Conservation (phyloP, 2,888 invertebrate genomes). For the Altica lythri region DNA sequence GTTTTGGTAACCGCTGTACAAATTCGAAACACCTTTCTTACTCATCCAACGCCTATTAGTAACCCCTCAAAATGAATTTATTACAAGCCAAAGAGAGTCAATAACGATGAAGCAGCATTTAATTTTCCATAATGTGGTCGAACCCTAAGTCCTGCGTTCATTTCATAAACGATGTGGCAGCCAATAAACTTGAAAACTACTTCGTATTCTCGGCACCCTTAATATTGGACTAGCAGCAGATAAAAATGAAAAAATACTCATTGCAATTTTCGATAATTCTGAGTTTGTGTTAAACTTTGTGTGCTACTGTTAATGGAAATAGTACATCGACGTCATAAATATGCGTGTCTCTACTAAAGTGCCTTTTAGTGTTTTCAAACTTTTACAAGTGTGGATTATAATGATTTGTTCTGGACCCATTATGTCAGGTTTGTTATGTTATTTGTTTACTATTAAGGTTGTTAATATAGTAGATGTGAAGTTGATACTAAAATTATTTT, state of each 20-base stretch:
- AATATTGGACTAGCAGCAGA: too few species aligned
- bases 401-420: slow-evolving; percentile 38
- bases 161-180: slow-evolving; percentile 31
- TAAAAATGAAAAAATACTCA: too few species aligned
- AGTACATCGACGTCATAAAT: slow-evolving; percentile 34
- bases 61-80: slow-evolving; percentile 20
- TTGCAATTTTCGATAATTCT: too few species aligned
- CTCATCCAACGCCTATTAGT: slow-evolving; percentile 9
- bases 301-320: too few species aligned
- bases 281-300: too few species aligned
- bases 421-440: slow-evolving; percentile 42
- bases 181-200: slow-evolving; percentile 27
- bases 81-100: slow-evolving; percentile 25
- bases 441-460: too few species aligned
- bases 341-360: slow-evolving; percentile 39
- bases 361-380: slow-evolving; percentile 40
- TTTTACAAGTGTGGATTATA: slow-evolving; percentile 43
- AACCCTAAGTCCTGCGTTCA: slow-evolving; percentile 33
- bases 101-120: slow-evolving; percentile 33
- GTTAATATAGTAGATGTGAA: too few species aligned
- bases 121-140: slow-evolving; percentile 32
- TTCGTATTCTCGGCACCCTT: slow-evolving; percentile 20
- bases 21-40: slow-evolving; percentile 13
- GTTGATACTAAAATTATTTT: too few species aligned
- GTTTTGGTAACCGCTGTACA: neutral